Base-by-base conservation (phyloP, 1,140 invertebrate species). In the Matsumurasca onukii region DNA sequence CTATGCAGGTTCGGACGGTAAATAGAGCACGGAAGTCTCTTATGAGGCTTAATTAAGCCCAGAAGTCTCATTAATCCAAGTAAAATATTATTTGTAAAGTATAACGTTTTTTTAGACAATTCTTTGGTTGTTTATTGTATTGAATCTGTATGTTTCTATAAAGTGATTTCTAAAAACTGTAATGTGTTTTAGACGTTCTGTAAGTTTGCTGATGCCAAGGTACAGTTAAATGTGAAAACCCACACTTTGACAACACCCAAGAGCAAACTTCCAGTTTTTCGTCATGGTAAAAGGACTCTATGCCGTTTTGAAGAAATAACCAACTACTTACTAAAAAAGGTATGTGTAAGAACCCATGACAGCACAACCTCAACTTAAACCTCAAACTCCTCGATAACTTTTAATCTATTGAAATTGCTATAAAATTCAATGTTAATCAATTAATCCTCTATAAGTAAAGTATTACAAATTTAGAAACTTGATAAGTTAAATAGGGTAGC, bases 161-260 rank as follows among this genome's bases (percentile, higher is more conserved):
- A 66, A 24, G 24, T 70, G 57, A 0, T 49, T 68, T n/a, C n/a
- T n/a, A n/a, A n/a, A n/a, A n/a, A n/a, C 0, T 39, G 59, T 70
- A 0, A 13, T 49, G 29, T 1, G 15, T 15, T n/a, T 52, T 52
- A 93, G 91, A 85, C 87, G 3, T 91, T 89, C 75, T 85, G 87
- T 69, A 90, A 88, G 80, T 91, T 93, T 79, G 85, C 85, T 75
- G 86, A 86, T 68, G 84, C 88, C 49, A 86, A 89, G 49, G 78
- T 91, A 2, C 84, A 84, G 78, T 79, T 91, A 39, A 84, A 84
- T 69, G 81, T 86, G 75, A 85, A 85, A 64, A 88, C 83, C 72
- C 92, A 91, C 80, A 88, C 89, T 64, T 89, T 87, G 78, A 83
- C 79, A 72, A 86, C 89, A 31, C 86, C 87, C 22, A 84, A 82